Evolutionary conservation across 2,113 vertebrate species (phyloP).

Genomic region (Penelope pileata): DNA sequence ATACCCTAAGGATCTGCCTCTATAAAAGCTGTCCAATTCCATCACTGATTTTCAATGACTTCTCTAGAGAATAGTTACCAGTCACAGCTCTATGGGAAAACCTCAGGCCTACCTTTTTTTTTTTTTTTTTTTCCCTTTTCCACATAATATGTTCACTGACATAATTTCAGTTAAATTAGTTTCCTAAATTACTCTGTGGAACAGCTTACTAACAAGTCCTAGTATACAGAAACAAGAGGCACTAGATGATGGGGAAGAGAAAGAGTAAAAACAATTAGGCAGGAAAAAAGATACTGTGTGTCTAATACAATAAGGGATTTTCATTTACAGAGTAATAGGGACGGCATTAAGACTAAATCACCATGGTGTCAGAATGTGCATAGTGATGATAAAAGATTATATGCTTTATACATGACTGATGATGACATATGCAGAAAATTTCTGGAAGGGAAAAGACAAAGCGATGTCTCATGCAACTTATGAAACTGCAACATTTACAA

Average conservation of each 20-base stretch:
- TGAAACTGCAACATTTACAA: constrained; percentile 54
- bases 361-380: constrained; percentile 28
- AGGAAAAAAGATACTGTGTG: constrained; percentile 1
- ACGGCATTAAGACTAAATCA: constrained; percentile 53
- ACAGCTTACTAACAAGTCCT: neutral
- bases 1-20: neutral
- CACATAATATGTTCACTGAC: neutral
- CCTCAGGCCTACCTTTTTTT: neutral
- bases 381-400: constrained; percentile 63
- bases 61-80: neutral
- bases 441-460: constrained; percentile 40
- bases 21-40: neutral
- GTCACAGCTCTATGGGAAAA: neutral
- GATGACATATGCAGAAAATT: constrained; percentile 53
- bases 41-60: neutral
- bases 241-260: neutral
- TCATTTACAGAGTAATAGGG: constrained; percentile 32
- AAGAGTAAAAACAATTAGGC: neutral
- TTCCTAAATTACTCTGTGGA: neutral
- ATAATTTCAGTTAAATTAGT: neutral
- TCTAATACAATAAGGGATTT: neutral
- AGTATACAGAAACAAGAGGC: neutral
- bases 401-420: constrained; percentile 51
- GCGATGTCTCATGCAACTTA: constrained; percentile 33
- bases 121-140: neutral